A percentile compares a stretch with the other conserved stretches of the same genome.
phyloP scores from a whole-genome alignment of 1,140 invertebrate species.

The Theocolax elegans region DNA sequence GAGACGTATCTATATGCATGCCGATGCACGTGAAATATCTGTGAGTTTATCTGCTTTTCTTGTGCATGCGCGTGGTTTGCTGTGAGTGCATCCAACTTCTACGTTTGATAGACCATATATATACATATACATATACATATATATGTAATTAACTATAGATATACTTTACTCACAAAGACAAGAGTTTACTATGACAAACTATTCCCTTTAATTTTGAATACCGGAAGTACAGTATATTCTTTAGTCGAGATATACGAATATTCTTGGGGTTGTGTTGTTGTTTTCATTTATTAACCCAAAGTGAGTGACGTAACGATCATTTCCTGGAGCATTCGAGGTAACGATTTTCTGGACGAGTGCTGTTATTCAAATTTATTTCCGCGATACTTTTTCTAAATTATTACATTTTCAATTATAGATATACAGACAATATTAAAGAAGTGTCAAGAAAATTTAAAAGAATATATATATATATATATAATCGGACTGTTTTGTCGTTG shows the following conservation, averaged over 20 bases:
- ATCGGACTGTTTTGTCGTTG: no score
- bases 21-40: background rate
- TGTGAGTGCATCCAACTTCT: no score
- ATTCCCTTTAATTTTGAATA: constrained; percentile 7
- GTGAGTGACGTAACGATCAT: constrained; percentile 23
- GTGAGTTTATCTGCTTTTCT: background rate
- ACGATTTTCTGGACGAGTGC: constrained; percentile 13
- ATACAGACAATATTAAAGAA: no score
- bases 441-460: no score
- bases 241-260: constrained; percentile 16
- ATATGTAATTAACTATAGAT: no score
- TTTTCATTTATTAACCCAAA: background rate
- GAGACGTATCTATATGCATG: background rate
- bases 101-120: no score
- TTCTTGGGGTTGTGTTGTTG: background rate
- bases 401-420: no score
- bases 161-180: background rate
- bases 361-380: no score
- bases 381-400: no score
- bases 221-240: background rate
- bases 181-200: constrained; percentile 32
- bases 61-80: constrained; percentile 13
- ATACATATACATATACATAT: no score
- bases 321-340: background rate
- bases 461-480: no score